Evolutionary conservation across 2,113 vertebrate genomes (phyloP).

Genomic region (Burhinus oedicnemus): DNA sequence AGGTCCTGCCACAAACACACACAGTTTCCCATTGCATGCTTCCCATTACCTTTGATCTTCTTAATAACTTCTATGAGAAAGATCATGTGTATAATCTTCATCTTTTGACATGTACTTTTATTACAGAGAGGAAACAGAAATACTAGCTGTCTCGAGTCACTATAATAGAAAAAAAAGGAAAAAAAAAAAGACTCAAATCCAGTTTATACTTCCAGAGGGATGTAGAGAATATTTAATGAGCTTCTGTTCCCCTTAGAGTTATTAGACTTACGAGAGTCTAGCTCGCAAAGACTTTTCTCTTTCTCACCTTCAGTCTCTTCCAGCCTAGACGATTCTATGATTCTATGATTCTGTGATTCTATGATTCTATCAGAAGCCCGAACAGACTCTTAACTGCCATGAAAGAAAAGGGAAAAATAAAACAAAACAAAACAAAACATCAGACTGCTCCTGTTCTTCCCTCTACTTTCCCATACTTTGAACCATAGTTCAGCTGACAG

Average conservation of each 20-base stretch:
- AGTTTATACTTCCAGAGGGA: background rate
- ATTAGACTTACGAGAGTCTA: background rate
- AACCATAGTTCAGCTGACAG: background rate
- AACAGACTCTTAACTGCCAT: background rate
- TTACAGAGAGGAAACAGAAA: background rate
- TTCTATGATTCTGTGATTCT: background rate
- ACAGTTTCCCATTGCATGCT: background rate
- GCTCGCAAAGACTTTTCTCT: background rate
- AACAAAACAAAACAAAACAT: background rate
- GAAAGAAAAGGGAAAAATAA: background rate
- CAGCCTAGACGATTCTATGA: too few species aligned
- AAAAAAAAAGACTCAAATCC: background rate
- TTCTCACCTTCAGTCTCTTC: background rate
- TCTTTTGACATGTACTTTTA: background rate
- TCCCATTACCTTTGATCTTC: background rate
- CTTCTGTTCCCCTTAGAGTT: background rate
- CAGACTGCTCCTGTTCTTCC: background rate
- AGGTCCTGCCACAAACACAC: background rate
- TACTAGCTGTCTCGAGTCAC: background rate
- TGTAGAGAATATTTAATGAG: background rate
- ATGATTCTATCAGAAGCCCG: background rate
- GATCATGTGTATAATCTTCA: background rate
- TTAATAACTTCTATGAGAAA: background rate
- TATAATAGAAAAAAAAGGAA: background rate
- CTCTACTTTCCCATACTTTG: background rate